Percentiles rank a stretch among this genome's conserved stretches.
phyloP scores from a whole-genome alignment of 2,797 vertebrate species.

The Garrulus glandarius region DNA sequence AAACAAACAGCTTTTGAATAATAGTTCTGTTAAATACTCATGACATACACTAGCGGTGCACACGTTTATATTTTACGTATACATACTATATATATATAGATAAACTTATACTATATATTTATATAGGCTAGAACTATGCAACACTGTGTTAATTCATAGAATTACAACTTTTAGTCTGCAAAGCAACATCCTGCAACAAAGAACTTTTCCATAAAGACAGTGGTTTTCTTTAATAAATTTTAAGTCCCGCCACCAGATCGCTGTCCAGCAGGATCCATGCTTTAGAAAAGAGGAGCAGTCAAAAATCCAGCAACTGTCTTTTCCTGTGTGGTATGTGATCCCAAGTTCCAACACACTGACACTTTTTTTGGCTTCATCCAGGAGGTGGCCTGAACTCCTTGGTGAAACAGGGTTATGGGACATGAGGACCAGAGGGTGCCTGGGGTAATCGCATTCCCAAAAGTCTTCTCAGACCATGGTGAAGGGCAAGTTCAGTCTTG shows the following conservation, averaged over 20 bases:
- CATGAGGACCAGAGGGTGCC: not conserved
- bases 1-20: not conserved
- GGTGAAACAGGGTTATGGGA: not conserved
- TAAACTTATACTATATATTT: not conserved
- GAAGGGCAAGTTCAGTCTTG: not conserved
- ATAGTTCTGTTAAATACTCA: not conserved
- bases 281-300: not conserved
- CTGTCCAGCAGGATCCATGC: not conserved
- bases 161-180: not conserved
- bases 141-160: not conserved
- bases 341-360: not conserved
- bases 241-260: not conserved
- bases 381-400: fast-evolving
- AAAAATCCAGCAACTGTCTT: not conserved
- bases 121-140: not conserved
- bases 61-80: not conserved
- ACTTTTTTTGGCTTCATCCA: not conserved
- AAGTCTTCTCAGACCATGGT: not conserved
- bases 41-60: not conserved
- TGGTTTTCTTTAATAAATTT: not conserved
- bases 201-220: not conserved
- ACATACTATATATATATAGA: not conserved
- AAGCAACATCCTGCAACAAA: not conserved
- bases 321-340: not conserved
- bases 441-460: not conserved